These are phyloP conservation scores for Sarcophaga bullata DNA, from an alignment of 1,140 invertebrate species.

Conservation along the genomic window DNA sequence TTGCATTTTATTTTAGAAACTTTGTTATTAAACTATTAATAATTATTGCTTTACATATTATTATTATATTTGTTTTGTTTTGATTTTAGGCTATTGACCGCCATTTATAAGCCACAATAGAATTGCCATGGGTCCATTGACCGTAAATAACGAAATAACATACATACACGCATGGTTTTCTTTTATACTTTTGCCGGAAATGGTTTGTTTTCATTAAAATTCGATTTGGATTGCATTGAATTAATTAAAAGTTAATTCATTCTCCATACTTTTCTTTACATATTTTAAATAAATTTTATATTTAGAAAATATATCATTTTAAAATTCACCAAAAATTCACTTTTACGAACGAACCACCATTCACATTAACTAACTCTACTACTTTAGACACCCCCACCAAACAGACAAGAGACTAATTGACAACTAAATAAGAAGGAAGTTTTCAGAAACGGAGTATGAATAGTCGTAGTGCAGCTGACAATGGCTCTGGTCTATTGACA, in stretches of 20 bases:
- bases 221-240: background rate
- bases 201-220: background rate
- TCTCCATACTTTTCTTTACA: background rate
- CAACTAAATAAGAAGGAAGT: constrained; percentile 25
- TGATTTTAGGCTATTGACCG: background rate
- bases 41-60: background rate
- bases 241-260: background rate
- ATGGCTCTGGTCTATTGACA: background rate
- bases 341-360: background rate
- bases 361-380: background rate
- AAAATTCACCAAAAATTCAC: background rate
- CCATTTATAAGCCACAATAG: background rate
- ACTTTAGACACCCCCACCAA: constrained; percentile 24
- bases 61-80: background rate
- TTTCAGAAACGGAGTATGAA: background rate
- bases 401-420: constrained; percentile 22
- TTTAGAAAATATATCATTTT: too few species aligned
- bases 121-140: constrained; percentile 9
- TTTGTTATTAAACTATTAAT: background rate
- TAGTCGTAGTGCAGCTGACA: background rate
- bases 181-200: background rate
- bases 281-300: background rate
- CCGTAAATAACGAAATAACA: constrained; percentile 15
- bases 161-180: background rate
- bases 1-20: background rate